A percentile compares a stretch with the other conserved stretches of the same genome.
phyloP scores from a whole-genome alignment of 2,888 invertebrate genomes.

The Trichogramma dendrolimi region DNA sequence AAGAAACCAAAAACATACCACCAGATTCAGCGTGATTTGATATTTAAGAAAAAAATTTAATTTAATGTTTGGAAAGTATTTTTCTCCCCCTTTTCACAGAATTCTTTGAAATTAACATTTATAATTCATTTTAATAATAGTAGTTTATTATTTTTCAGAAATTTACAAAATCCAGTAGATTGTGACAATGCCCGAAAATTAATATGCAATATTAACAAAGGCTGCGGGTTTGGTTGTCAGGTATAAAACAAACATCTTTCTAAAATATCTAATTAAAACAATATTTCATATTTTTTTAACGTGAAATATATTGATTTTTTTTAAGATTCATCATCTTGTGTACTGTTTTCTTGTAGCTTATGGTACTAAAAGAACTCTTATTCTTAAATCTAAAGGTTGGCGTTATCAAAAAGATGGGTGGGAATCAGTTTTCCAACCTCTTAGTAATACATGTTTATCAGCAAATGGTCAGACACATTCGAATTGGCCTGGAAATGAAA shows the following conservation, averaged over 20 bases:
- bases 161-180: constrained; percentile 86
- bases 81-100: neutral
- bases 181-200: constrained; percentile 83
- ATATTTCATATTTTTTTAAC: neutral
- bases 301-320: constrained; percentile 17
- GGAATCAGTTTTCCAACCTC: constrained; percentile 89
- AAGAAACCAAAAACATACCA: too few relatives aligned
- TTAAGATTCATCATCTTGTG: constrained; percentile 84
- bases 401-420: constrained; percentile 86
- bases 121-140: too few relatives aligned
- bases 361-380: constrained; percentile 86
- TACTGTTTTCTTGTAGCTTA: constrained; percentile 96
- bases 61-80: neutral
- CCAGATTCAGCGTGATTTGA: too few relatives aligned
- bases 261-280: neutral
- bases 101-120: constrained; percentile 1
- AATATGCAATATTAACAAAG: constrained; percentile 95
- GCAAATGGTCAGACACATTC: constrained; percentile 64
- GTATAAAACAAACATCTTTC: constrained; percentile 30
- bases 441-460: constrained; percentile 80
- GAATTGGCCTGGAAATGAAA: constrained; percentile 74
- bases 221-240: constrained; percentile 98
- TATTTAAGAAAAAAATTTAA: too few relatives aligned
- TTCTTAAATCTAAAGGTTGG: constrained; percentile 93
- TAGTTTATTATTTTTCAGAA: constrained; percentile 37